Percentiles rank a stretch among this genome's conserved stretches.
phyloP scores from a whole-genome alignment of 2,797 vertebrate genomes.

The Hephaestus fuliginosus region DNA sequence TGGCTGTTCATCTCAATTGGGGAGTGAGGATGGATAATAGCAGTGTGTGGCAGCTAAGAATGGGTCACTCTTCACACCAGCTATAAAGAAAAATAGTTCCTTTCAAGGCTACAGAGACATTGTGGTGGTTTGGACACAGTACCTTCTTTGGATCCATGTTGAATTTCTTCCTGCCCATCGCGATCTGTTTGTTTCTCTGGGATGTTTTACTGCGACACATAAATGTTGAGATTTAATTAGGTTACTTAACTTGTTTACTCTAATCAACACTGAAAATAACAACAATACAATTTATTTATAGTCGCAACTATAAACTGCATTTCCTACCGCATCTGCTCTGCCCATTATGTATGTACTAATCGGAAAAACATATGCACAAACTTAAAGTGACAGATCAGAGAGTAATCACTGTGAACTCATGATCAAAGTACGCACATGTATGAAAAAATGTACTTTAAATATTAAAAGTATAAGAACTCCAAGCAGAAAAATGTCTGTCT shows the following conservation, averaged over 20 bases:
- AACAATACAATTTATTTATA: conserved; percentile 33
- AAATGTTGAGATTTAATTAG: conserved; percentile 9
- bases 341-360: conserved; percentile 7
- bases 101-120: conserved; percentile 18
- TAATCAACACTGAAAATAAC: background rate
- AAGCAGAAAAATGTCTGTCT: no score
- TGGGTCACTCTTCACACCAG: background rate
- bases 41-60: conserved; percentile 31
- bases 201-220: conserved; percentile 90
- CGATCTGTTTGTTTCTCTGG: conserved; percentile 98
- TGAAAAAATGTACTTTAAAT: no score
- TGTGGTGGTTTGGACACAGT: conserved; percentile 10
- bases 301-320: background rate
- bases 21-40: conserved; percentile 27
- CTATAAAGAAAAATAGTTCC: background rate
- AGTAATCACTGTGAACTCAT: no score
- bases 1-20: conserved; percentile 29
- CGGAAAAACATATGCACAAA: conserved; percentile 12
- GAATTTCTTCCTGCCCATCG: conserved; percentile 98
- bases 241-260: background rate
- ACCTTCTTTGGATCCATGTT: conserved; percentile 99
- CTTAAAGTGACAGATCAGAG: no score
- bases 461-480: no score
- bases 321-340: conserved; percentile 32
- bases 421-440: no score